Base-by-base conservation (phyloP, 2,888 invertebrate genomes). In the Caenorhabditis sp. region DNA sequence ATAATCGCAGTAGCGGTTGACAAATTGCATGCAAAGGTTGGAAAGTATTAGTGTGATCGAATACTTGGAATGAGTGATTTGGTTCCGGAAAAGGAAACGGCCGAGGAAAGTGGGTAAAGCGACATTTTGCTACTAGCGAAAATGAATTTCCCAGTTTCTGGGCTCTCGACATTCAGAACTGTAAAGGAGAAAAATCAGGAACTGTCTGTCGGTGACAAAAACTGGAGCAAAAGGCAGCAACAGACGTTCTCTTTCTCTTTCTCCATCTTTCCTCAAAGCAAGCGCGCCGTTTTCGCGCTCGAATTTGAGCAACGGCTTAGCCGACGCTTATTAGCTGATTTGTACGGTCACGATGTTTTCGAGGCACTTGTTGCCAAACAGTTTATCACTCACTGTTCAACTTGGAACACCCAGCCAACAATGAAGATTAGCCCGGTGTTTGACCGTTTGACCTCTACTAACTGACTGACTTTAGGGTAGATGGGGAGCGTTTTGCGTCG, bases 231-330 rank as follows among this genome's bases (percentile, higher is more conserved):
- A n/a, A 32, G 32, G 32, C 32, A 32, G 9, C 32, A 32, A 47
- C 64, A 72, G 64, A 72, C 71, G 71, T 60, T 60, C 65, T 58
- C 62, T 47, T 4, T 6, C n/a, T n/a, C n/a, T n/a, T n/a, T n/a
- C n/a, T n/a, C n/a, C n/a, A n/a, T n/a, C n/a, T n/a, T n/a, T n/a
- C n/a, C 55, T 64, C 62, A 47, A 58, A 69, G 62, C 69, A 68
- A 76, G 61, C 76, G 61, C 67, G 76, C 67, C 74, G 61, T 61
- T 61, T 47, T 9, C n/a, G 65, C 40, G 5, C 32, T 44, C 28
- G 13, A 80, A 74, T 80, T 80, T 80, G 80, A 80, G 74, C 80
- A 80, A 81, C 76, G 76, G 81, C 51, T 81, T 81, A 81, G 60
- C 50, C 55, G n/a, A n/a, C n/a, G 50, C 60, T 61, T 76, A 76